Conservation (phyloP, 2,888 invertebrate genomes). For the Gymnoscelis rufifasciata region DNA sequence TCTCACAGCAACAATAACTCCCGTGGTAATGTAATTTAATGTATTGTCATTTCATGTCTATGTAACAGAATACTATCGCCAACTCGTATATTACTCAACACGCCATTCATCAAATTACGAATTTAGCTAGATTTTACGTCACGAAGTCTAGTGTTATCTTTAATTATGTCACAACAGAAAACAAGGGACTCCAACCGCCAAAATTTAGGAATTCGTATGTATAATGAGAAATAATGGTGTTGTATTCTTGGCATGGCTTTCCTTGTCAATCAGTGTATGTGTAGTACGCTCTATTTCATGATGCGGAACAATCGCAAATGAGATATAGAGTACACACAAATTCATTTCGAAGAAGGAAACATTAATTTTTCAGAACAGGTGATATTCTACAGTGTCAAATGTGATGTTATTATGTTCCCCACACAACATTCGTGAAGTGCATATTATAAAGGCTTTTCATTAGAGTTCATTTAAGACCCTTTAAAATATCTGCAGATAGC, state of each 20-base stretch:
- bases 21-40: no score
- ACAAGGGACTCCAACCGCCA: background rate
- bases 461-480: no score
- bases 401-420: background rate
- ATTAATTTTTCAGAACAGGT: no score
- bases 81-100: background rate
- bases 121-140: slow-evolving; percentile 5
- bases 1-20: no score
- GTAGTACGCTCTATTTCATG: background rate
- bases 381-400: no score
- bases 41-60: background rate
- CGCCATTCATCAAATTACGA: background rate
- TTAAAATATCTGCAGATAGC: no score
- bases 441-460: no score
- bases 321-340: no score
- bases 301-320: background rate
- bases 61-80: background rate
- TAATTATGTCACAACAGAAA: background rate
- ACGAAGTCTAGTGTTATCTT: background rate
- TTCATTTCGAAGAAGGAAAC: no score
- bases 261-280: no score
- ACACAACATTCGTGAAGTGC: background rate
- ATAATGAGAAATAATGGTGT: background rate
- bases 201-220: background rate
- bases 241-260: slow-evolving; percentile 8